Percentiles rank a stretch among this genome's conserved stretches.
phyloP scores from a whole-genome alignment of 2,113 vertebrate species.

The Notarius lentiginosus region DNA sequence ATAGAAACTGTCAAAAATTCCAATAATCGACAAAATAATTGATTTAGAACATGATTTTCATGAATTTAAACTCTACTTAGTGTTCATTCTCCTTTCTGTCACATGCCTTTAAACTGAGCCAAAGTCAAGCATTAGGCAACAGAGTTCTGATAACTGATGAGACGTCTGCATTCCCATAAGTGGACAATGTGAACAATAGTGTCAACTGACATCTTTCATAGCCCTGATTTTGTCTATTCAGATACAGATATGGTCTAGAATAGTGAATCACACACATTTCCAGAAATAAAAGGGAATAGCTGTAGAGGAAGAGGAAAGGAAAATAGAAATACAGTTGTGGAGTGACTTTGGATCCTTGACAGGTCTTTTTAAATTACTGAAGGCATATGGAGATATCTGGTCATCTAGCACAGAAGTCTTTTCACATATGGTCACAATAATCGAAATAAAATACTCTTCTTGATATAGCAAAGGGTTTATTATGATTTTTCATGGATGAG shows the following conservation, averaged over 20 bases:
- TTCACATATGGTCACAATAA: too few relatives aligned
- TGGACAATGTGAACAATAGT: background rate
- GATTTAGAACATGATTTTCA: background rate
- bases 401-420: too few relatives aligned
- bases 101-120: conserved; percentile 14
- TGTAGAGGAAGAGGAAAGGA: background rate
- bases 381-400: background rate
- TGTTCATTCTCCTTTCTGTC: background rate
- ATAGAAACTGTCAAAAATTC: background rate
- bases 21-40: background rate
- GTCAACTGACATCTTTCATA: background rate
- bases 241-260: background rate
- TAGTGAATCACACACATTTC: background rate
- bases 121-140: conserved; percentile 25
- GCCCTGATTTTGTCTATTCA: background rate
- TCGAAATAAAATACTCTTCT: too few relatives aligned
- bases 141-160: background rate
- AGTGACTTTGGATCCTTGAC: background rate
- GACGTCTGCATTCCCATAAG: background rate
- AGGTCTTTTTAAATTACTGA: background rate
- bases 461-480: too few relatives aligned
- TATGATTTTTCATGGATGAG: too few relatives aligned
- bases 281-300: background rate
- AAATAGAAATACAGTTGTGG: background rate
- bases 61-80: background rate